Evolutionary conservation across 2,113 vertebrate genomes (phyloP).

Genomic region (Leptobrachium ailaonicum): DNA sequence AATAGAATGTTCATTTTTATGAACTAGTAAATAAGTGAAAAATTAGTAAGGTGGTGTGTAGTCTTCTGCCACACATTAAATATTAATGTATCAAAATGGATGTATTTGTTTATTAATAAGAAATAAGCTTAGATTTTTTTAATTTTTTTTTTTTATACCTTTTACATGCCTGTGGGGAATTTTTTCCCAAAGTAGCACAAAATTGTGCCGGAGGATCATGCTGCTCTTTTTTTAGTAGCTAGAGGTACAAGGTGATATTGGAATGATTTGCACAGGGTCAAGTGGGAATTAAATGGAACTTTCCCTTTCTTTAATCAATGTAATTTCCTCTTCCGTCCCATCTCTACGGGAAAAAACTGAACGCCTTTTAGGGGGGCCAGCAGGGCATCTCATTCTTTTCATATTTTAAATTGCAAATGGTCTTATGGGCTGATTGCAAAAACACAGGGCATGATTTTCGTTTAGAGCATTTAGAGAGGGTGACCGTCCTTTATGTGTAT

Average conservation of each 20-base stretch:
- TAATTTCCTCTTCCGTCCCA: background rate
- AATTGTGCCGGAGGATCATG: background rate
- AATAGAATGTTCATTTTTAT: too few species aligned
- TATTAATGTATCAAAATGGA: too few species aligned
- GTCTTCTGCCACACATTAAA: too few species aligned
- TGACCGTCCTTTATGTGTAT: too few species aligned
- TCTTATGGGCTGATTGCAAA: background rate
- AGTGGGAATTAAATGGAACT: slow-evolving; percentile 9
- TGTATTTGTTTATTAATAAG: too few species aligned
- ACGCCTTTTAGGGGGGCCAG: background rate
- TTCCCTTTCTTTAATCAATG: background rate
- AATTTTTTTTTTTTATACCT: too few species aligned
- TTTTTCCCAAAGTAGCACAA: too few species aligned
- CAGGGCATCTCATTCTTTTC: background rate
- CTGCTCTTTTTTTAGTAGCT: background rate
- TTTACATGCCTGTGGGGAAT: too few species aligned
- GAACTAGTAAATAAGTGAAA: too few species aligned
- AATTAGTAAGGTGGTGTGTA: too few species aligned
- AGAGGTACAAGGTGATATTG: background rate
- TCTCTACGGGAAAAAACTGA: background rate
- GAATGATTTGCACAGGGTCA: background rate
- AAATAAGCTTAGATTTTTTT: too few species aligned
- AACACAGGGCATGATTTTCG: background rate
- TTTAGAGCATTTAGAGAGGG: too few species aligned
- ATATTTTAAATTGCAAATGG: slow-evolving; percentile 3